These are phyloP conservation scores for Dione juno DNA, from an alignment of 2,888 invertebrate species.

Conservation along the genomic window DNA sequence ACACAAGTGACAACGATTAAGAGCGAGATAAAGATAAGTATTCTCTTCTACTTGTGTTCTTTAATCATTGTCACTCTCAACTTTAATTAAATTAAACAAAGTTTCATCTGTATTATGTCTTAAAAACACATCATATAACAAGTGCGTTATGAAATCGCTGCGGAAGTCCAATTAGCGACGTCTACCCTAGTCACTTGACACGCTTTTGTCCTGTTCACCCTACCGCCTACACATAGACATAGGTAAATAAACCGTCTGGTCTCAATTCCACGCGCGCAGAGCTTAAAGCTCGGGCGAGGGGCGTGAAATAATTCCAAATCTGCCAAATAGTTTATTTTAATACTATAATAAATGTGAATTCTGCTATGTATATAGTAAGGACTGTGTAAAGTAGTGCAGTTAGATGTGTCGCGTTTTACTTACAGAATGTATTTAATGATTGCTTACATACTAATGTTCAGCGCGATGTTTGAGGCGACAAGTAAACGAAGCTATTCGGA, in stretches of 20 bases:
- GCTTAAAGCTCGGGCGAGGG: constrained; percentile 58
- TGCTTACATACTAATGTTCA: constrained; percentile 65
- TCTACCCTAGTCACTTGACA: constrained; percentile 25
- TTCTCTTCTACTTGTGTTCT: no score
- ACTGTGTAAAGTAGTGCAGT: constrained; percentile 38
- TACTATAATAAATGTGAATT: constrained; percentile 53
- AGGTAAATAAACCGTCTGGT: constrained; percentile 33
- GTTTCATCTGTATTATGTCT: no score
- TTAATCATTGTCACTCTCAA: no score
- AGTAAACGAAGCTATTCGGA: constrained; percentile 90
- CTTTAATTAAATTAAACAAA: no score
- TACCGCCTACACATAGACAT: constrained; percentile 22
- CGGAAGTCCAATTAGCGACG: constrained; percentile 30
- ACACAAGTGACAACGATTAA: no score
- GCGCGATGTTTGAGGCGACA: constrained; percentile 69
- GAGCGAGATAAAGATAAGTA: no score
- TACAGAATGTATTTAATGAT: constrained; percentile 66
- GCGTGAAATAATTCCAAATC: constrained; percentile 64
- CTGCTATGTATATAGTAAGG: constrained; percentile 77
- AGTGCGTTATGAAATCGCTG: constrained; percentile 3
- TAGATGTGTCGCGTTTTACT: constrained; percentile 57
- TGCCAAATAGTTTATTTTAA: constrained; percentile 57
- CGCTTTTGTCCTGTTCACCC: constrained; percentile 28
- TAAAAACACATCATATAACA: not conserved
- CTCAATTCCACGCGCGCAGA: constrained; percentile 38